Conservation (phyloP, 2,888 invertebrate species). For the Eupithecia subumbrata region DNA sequence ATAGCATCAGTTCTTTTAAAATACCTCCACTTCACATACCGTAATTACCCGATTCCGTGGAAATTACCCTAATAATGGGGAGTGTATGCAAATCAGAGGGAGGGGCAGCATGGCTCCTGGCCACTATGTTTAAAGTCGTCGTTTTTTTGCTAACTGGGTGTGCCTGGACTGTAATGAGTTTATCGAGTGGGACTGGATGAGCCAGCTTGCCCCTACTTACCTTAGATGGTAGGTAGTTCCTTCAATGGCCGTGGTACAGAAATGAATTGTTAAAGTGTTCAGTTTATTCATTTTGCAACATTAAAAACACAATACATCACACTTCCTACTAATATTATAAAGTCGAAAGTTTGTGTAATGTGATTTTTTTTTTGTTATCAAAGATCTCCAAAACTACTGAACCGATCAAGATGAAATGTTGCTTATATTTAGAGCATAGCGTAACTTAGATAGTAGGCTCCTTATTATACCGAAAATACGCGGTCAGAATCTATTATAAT, state of each 20-base stretch:
- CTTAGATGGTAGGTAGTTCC: not conserved
- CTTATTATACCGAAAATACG: too few species aligned
- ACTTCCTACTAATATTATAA: too few species aligned
- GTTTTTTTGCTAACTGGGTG: conserved; percentile 24
- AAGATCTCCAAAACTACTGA: too few species aligned
- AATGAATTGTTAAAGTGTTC: not conserved
- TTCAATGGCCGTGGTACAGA: not conserved
- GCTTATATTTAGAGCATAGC: too few species aligned
- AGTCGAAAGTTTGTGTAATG: too few species aligned
- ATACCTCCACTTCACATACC: not conserved
- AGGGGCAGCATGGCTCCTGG: conserved; percentile 28
- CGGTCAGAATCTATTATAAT: too few species aligned
- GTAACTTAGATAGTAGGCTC: too few species aligned
- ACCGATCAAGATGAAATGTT: too few species aligned
- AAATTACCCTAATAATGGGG: conserved; percentile 25
- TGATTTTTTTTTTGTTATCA: too few species aligned
- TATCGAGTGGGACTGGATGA: not conserved
- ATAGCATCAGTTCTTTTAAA: not conserved
- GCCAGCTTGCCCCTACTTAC: not conserved
- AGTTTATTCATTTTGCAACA: not conserved
- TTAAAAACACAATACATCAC: not conserved
- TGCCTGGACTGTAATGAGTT: conserved; percentile 12
- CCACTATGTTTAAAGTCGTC: conserved; percentile 5
- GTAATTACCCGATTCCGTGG: conserved; percentile 19
- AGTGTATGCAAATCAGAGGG: conserved; percentile 33